Evolutionary conservation across 1,140 invertebrate species (phyloP).

Genomic region (Zaprionus inermis): DNA sequence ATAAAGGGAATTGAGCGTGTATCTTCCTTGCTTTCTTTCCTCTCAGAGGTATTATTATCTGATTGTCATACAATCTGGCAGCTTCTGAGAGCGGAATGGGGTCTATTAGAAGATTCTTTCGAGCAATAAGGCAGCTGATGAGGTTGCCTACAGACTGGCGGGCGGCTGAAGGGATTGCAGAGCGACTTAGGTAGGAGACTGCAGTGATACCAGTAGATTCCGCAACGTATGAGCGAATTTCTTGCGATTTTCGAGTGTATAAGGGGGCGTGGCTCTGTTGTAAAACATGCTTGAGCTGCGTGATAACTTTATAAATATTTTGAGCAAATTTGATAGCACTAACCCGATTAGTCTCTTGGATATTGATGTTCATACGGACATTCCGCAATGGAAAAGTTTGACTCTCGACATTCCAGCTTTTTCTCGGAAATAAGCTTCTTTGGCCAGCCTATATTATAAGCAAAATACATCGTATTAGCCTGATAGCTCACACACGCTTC

Average conservation of each 20-base stretch:
- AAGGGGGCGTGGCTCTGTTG: neutral
- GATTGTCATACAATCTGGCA: constrained; percentile 66
- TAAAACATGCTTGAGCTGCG: neutral
- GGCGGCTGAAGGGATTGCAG: neutral
- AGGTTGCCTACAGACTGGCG: neutral
- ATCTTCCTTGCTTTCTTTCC: constrained; percentile 19
- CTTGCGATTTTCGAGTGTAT: neutral
- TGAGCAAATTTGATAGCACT: neutral
- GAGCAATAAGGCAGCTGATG: constrained; percentile 14
- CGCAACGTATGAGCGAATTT: too few species aligned
- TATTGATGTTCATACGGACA: neutral
- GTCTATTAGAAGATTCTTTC: constrained; percentile 28
- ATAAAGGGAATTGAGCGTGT: constrained; percentile 80
- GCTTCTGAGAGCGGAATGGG: neutral
- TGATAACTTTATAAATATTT: neutral
- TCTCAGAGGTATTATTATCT: constrained; percentile 77
- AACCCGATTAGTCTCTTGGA: neutral
- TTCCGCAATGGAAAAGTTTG: too few species aligned
- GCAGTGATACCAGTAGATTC: too few species aligned
- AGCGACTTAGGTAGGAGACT: neutral
- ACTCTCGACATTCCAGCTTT: too few species aligned
- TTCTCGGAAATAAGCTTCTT: too few species aligned
- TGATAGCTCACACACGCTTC: constrained; percentile 32
- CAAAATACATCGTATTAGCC: constrained; percentile 3
- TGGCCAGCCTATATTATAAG: neutral